Evolutionary conservation across 2,113 vertebrate genomes (phyloP), one percentile per base, ranked within the genome.

Genomic region (Fukomys damarensis): DNA sequence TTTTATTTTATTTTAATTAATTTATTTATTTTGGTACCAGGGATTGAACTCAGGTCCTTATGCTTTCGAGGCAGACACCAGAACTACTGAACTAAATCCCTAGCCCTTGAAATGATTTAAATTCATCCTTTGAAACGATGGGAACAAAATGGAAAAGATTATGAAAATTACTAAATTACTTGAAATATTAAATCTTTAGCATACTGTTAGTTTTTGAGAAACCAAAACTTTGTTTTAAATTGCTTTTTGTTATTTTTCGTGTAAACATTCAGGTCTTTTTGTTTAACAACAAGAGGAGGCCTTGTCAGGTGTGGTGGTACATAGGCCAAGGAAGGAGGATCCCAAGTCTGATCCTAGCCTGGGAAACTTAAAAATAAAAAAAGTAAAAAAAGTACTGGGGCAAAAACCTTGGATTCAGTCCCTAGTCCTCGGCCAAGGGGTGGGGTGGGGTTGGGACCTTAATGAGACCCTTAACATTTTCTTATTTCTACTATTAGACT

Each of bases 201-300:
- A n/a, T 91, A 66, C 43, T 83, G 7, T 58, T 94, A 52, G 38
- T 68, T 9, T 9, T 96, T 19, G 41, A 43, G 92, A 65, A 72
- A 28, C 28, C 26, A 94, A 91, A 63, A 58, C 30, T 84, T 95
- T 66, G 2, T 92, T 93, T 96, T 91, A 92, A 68, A 41, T 85
- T 86, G 22, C 19, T 95, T 92, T 93, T 90, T 89, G 76, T 84
- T 24, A 16, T 74, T 88, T 88, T 97, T 89, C 82, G 38, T 95
- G 22, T 87, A 72, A 95, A 59, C 9, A 74, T 5, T 58, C 28
- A 88, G 93, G 28, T 94, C 58, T 93, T 91, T 96, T 96, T 91
- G 56, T 49, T 79, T 94, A 93, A 38, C 80, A 91, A 61, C 89
- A 86, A 68, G 41, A 79, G 19, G 26, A 83, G 22, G 4, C 70